A percentile compares a stretch with the other conserved stretches of the same genome.
phyloP scores from a whole-genome alignment of 2,113 vertebrate genomes.

The Microcebus ravelobensis region DNA sequence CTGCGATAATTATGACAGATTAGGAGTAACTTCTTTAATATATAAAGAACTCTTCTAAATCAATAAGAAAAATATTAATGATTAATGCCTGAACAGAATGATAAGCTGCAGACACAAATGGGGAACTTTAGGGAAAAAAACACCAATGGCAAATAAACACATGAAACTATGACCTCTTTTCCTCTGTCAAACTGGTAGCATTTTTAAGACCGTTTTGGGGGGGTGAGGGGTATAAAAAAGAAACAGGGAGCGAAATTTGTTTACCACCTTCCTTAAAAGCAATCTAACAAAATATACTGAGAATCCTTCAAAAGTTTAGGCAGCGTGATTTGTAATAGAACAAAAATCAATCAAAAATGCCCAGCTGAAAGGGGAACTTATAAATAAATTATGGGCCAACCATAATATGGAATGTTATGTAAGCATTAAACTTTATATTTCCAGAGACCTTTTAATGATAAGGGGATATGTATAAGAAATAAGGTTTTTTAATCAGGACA shows the following conservation, averaged over 20 bases:
- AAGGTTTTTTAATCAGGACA: background rate
- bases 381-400: background rate
- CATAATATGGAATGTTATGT: background rate
- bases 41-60: constrained; percentile 49
- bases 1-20: background rate
- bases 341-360: constrained; percentile 15
- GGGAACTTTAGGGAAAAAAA: background rate
- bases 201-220: background rate
- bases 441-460: constrained; percentile 13
- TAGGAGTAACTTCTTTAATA: background rate
- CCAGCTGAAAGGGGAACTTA: background rate
- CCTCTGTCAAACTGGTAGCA: background rate
- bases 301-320: background rate
- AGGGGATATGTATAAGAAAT: background rate
- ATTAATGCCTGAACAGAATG: background rate
- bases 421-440: constrained; percentile 4
- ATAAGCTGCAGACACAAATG: background rate
- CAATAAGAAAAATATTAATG: constrained; percentile 43
- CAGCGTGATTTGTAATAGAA: background rate
- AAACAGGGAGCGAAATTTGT: background rate
- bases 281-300: constrained; percentile 1
- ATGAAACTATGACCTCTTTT: constrained; percentile 11
- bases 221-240: background rate
- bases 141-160: background rate
- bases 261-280: background rate